Percentiles rank a stretch among this genome's conserved stretches.
Conservation (phyloP, 2,888 invertebrate species). For the Acleris literana region DNA sequence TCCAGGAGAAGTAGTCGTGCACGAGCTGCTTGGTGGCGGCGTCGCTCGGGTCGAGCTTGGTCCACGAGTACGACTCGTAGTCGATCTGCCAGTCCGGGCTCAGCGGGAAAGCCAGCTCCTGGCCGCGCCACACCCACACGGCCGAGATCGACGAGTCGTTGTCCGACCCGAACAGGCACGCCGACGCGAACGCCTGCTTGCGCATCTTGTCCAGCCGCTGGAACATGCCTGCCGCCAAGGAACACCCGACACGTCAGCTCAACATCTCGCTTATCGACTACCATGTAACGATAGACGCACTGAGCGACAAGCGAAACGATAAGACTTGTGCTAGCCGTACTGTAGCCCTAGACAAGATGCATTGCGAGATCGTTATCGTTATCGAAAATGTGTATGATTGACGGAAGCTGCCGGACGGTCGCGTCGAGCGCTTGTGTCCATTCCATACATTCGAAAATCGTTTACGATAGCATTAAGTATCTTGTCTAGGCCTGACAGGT, state of each 20-base stretch:
- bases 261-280: not conserved
- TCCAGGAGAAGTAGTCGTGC: constrained; percentile 95
- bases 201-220: constrained; percentile 99
- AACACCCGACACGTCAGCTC: not conserved
- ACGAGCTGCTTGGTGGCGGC: constrained; percentile 94
- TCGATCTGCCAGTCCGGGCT: constrained; percentile 98
- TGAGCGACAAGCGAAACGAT: too few relatives aligned
- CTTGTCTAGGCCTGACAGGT: too few relatives aligned
- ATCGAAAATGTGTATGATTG: too few relatives aligned
- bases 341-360: too few relatives aligned
- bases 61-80: constrained; percentile 98
- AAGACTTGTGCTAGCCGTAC: too few relatives aligned
- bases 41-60: constrained; percentile 92
- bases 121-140: constrained; percentile 99
- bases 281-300: too few relatives aligned
- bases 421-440: too few relatives aligned
- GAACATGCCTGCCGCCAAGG: constrained; percentile 91
- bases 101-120: constrained; percentile 95
- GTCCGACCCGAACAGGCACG: constrained; percentile 96
- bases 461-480: too few relatives aligned
- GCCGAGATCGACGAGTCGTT: constrained; percentile 97
- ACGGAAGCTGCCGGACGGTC: too few relatives aligned
- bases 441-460: too few relatives aligned
- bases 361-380: too few relatives aligned
- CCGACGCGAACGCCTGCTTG: constrained; percentile 97